Percentiles rank a stretch among this genome's conserved stretches.
These are phyloP conservation scores for Nannobrachium achirus DNA, from an alignment of 2,113 vertebrate genomes.

Conservation along the genomic window DNA sequence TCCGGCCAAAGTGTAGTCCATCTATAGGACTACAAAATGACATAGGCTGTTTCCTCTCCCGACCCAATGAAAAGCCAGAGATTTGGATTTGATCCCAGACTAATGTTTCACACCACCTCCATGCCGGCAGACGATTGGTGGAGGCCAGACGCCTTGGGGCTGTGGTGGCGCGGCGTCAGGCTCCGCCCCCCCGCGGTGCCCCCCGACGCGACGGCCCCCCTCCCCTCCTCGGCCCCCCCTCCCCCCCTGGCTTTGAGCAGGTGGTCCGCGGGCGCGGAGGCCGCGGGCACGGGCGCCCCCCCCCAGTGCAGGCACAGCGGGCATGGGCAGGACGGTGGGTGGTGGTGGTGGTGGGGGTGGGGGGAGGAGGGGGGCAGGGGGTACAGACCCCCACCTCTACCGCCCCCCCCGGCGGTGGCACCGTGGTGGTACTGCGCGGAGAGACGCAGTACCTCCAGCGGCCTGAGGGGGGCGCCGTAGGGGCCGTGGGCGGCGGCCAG, in stretches of 20 bases:
- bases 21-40: no score
- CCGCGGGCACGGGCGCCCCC: background rate
- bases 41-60: no score
- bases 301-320: slow-evolving; percentile 72
- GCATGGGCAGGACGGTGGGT: slow-evolving; percentile 69
- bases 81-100: no score
- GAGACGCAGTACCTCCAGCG: slow-evolving; percentile 59
- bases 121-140: slow-evolving; percentile 45
- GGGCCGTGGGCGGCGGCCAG: slow-evolving; percentile 49
- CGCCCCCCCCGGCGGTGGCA: slow-evolving; percentile 32
- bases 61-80: no score
- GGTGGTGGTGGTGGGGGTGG: slow-evolving; percentile 50
- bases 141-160: slow-evolving; percentile 44
- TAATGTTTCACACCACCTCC: slow-evolving; percentile 55
- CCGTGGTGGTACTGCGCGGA: slow-evolving; percentile 60
- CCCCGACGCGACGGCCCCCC: slow-evolving; percentile 39
- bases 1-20: no score
- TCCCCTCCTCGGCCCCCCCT: no score
- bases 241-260: slow-evolving; percentile 56
- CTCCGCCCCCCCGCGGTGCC: slow-evolving; percentile 40
- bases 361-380: no score
- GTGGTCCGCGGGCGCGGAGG: slow-evolving; percentile 48
- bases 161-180: slow-evolving; percentile 11
- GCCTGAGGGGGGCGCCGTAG: slow-evolving; percentile 55
- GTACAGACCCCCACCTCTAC: slow-evolving; percentile 44